A percentile compares a stretch with the other conserved stretches of the same genome.
These are phyloP conservation scores for Pluvianellus socialis DNA, from an alignment of 2,113 vertebrate genomes.

Conservation along the genomic window DNA sequence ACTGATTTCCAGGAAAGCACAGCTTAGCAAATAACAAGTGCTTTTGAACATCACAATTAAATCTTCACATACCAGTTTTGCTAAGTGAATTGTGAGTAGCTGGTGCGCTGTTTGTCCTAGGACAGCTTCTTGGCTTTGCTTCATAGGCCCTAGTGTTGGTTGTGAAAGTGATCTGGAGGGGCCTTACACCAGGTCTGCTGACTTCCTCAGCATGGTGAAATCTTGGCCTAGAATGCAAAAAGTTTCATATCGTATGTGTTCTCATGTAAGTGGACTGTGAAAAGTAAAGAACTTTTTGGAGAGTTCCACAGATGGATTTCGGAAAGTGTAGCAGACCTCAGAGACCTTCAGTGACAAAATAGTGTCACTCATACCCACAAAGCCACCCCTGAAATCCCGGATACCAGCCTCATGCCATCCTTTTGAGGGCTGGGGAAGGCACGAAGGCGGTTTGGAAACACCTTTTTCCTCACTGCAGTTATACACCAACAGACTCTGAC, in stretches of 20 bases:
- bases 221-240: background rate
- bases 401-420: background rate
- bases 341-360: background rate
- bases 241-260: background rate
- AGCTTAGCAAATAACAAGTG: background rate
- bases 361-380: background rate
- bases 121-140: background rate
- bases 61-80: background rate
- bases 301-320: background rate
- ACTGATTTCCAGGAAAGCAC: background rate
- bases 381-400: background rate
- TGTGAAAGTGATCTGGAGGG: background rate
- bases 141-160: background rate
- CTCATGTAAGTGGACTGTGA: background rate
- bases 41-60: background rate
- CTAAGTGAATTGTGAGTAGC: background rate
- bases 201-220: background rate
- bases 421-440: background rate
- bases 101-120: background rate
- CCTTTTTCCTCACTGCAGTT: background rate
- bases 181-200: background rate
- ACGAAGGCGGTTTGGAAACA: background rate
- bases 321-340: background rate
- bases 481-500: background rate
- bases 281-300: background rate